Percentiles rank a stretch among this genome's conserved stretches.
These are phyloP conservation scores for Poeciliopsis gracilis DNA, from an alignment of 2,797 vertebrate genomes.

Conservation along the genomic window DNA sequence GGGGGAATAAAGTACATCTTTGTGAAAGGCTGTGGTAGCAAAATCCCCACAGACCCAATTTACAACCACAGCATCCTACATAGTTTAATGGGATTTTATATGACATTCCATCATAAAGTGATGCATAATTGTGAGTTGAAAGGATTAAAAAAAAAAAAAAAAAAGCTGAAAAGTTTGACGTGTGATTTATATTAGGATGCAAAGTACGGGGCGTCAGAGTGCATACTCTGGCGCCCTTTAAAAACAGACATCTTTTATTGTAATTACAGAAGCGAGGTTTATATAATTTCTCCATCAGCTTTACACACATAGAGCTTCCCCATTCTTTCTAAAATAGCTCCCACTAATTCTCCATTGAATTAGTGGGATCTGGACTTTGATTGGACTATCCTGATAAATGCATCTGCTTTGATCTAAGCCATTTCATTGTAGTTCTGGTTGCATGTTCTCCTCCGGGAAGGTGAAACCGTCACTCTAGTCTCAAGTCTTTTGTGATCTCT, in stretches of 20 bases:
- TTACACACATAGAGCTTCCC: background rate
- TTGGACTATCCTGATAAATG: too few relatives aligned
- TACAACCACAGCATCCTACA: background rate
- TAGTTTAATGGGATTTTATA: background rate
- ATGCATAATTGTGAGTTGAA: background rate
- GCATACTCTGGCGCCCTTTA: background rate
- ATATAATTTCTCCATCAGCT: background rate
- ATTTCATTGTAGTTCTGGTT: background rate
- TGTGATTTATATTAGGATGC: background rate
- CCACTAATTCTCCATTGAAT: too few relatives aligned
- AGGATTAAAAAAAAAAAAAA: background rate
- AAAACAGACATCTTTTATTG: background rate
- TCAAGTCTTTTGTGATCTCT: background rate
- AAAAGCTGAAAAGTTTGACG: background rate
- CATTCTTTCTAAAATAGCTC: background rate
- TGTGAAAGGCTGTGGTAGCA: background rate
- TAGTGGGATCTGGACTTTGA: too few relatives aligned
- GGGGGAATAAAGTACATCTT: background rate
- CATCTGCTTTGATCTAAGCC: too few relatives aligned
- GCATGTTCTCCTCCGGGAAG: background rate
- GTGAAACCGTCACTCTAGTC: background rate
- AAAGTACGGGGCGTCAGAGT: too few relatives aligned
- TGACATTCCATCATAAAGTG: background rate
- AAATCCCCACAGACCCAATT: background rate
- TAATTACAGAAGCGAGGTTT: background rate